Conservation (phyloP, 2,113 vertebrate genomes). For the Zosterops japonicus region DNA sequence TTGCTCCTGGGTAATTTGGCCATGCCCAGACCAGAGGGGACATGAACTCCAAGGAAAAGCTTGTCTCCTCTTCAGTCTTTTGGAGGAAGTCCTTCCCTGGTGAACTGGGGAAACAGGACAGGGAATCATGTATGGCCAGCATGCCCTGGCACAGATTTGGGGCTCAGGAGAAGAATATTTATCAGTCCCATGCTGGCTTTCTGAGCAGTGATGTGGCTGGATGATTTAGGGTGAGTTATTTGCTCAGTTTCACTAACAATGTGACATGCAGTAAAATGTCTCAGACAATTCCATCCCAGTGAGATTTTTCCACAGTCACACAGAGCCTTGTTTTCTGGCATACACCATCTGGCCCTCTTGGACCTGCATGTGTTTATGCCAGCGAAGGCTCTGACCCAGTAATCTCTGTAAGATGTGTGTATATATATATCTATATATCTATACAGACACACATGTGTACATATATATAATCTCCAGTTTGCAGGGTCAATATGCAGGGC, state of each 20-base stretch:
- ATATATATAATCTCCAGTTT: not conserved
- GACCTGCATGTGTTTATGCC: not conserved
- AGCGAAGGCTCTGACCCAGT: not conserved
- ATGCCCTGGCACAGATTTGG: not conserved
- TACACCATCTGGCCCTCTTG: not conserved
- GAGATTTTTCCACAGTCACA: not conserved
- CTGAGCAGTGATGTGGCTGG: not conserved
- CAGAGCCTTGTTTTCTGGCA: not conserved
- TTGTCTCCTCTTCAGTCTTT: fast-evolving
- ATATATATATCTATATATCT: not conserved
- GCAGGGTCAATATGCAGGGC: not conserved
- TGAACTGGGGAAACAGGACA: fast-evolving
- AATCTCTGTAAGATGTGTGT: not conserved
- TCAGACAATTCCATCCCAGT: not conserved
- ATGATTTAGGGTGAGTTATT: not conserved
- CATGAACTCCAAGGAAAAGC: not conserved
- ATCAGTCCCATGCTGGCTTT: not conserved
- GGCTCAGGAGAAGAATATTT: not conserved
- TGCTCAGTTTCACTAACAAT: not conserved
- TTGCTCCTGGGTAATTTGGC: not conserved
- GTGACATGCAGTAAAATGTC: not conserved
- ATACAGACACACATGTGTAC: fast-evolving
- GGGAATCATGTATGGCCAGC: not conserved
- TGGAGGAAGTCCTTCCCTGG: not conserved
- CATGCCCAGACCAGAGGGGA: not conserved